phyloP scores from a whole-genome alignment of 2,888 invertebrate species.

The Alloscopus bannaensis region DNA sequence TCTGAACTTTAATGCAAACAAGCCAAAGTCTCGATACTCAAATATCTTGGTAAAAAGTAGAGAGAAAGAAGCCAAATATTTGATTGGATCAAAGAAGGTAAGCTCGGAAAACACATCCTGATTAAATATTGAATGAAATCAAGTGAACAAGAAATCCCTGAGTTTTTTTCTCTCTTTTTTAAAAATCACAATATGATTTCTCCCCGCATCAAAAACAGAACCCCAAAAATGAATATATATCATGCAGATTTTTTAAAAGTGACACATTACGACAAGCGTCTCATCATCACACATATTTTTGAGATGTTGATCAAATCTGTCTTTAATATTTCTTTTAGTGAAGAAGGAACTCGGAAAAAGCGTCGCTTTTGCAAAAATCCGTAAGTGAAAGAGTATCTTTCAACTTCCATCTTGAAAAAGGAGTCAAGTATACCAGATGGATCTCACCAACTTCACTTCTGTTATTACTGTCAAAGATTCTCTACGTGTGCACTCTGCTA shows the following conservation, averaged over 20 bases:
- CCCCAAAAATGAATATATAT: too few species aligned
- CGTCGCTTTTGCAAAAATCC: not conserved
- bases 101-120: constrained; percentile 27
- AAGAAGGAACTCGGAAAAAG: not conserved
- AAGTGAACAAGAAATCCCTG: constrained; percentile 24
- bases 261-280: too few species aligned
- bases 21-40: constrained; percentile 28
- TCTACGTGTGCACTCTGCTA: too few species aligned
- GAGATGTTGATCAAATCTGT: not conserved
- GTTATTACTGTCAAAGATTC: too few species aligned
- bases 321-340: not conserved
- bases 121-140: constrained; percentile 30
- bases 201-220: not conserved
- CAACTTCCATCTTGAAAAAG: constrained; percentile 4
- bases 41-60: constrained; percentile 20
- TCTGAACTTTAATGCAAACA: constrained; percentile 27
- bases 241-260: not conserved
- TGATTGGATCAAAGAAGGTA: constrained; percentile 32
- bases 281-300: too few species aligned
- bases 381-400: not conserved
- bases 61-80: constrained; percentile 37
- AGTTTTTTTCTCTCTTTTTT: too few species aligned
- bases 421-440: not conserved
- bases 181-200: not conserved
- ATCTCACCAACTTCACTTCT: too few species aligned